Evolutionary conservation across 1,140 invertebrate genomes (phyloP), one percentile per base, ranked within the genome.

Genomic region (Drosophila sp.): DNA sequence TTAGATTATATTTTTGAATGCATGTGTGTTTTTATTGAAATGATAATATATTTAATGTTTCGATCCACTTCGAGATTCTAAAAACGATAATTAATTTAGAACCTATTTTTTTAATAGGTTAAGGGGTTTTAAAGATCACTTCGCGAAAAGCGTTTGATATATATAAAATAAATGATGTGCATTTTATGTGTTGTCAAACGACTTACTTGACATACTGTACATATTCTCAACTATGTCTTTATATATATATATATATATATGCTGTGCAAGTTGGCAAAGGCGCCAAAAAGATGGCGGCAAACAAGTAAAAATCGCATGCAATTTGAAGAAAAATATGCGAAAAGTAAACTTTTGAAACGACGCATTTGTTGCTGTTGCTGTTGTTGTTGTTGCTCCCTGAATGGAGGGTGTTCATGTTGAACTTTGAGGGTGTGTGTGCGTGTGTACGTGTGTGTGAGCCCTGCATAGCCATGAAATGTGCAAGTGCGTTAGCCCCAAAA

Each of bases 401-500:
- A 40, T n/a, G n/a, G 25, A 45, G 40, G 58, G 59, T 13, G 29
- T 32, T 29, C n/a, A 4, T 48, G 32, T 4, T 51, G 32, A n/a
- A 61, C 13, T 46, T 7, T 18, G 36, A 21, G 61, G 40, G 61
- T 41, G 46, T 36, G 34, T 13, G 25, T 48, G 41, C 6, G 63
- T 11, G 32, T 13, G 51, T 25, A 58, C 45, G 46, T 50, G 71
- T 53, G 57, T 69, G 48, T 69, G 79, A 63, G 80, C 67, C 71
- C 77, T 71, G 83, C 77, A 84, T 87, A 89, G 79, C 82, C 83
- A 87, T 84, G 81, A 86, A 84, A 80, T 84, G 81, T 86, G 82
- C 82, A 89, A 89, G 83, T 89, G 83, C 83, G 83, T 89, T 89
- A 89, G 83, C 83, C 83, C 83, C 83, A 89, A 89, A 89, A 89